Evolutionary conservation across 2,797 vertebrate species (phyloP), one percentile per base, ranked within the genome.

Genomic region (Platalea minor): DNA sequence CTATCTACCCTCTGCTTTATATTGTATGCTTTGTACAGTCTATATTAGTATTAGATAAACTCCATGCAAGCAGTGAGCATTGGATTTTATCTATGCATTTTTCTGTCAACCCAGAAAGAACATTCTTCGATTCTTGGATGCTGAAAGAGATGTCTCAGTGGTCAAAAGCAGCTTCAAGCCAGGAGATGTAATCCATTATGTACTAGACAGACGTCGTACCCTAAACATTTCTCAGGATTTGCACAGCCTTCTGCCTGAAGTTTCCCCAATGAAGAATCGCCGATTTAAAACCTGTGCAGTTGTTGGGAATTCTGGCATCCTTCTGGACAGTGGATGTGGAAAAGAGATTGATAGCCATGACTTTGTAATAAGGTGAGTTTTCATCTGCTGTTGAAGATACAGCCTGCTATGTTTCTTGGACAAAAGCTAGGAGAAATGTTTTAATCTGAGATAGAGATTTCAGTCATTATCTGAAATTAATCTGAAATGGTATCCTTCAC

Each of bases 281-380:
- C 97, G 98, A 37, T 99, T 99, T 97, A 98, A 98, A 94, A 98
- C 98, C 16, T 99, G 99, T 78, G 98, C 99, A 5, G 98, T 99
- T 81, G 98, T 99, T 95, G 99, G 99, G 37, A 99, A 99, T 97
- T 99, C 99, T n/a, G 99, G 99, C 39, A 98, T 99, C 88, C 98
- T 99, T 59, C 98, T 99, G 51, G 98, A 98, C 50, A 99, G 99
- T 63, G 97, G 97, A 90, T 99, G 99, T 91, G 99, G 99, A 94
- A 98, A 98, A 93, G 99, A 99, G 91, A 99, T 99, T 92, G 98
- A 99, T 97, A 98, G 93, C 75, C 99, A 99, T 94, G 98, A 98
- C 89, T 99, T 99, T 94, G 98, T 99, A 88, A 99, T 99, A 98
- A 98, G 99, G 99, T 99, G 95, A 97, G 98, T 74, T 83, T 94